Conservation (phyloP, 2,113 vertebrate species). For the Nannobrachium achirus region DNA sequence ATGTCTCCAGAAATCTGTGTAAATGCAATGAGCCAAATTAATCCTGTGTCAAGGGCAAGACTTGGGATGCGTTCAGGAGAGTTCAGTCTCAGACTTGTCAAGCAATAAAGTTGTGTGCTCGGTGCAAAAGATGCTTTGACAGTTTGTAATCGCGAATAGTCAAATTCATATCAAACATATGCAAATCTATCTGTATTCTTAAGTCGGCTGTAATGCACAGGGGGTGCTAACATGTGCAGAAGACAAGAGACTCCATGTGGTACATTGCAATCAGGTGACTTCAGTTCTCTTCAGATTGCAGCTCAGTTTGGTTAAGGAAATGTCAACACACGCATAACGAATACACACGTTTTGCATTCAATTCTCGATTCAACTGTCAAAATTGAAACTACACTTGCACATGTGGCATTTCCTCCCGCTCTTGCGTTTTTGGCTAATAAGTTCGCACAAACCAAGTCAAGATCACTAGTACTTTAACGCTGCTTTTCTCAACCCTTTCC, state of each 20-base stretch:
- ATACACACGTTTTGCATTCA: conserved; percentile 32
- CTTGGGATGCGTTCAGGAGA: conserved; percentile 68
- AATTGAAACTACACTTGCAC: not conserved
- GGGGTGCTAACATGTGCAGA: not conserved
- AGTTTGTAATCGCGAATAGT: not conserved
- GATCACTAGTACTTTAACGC: conserved; percentile 19
- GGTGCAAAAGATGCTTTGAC: not conserved
- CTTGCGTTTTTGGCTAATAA: not conserved
- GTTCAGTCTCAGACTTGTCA: conserved; percentile 55
- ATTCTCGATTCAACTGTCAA: not conserved
- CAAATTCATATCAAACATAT: not conserved
- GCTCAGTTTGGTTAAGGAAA: conserved; percentile 33
- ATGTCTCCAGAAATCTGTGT: conserved; percentile 99
- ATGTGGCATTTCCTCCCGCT: conserved; percentile 36
- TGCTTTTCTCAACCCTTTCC: conserved; percentile 29
- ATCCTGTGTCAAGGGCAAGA: conserved; percentile 78
- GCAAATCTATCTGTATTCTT: not conserved
- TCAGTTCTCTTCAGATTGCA: conserved; percentile 43
- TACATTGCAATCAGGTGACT: conserved; percentile 36
- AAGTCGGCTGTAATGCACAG: conserved; percentile 4
- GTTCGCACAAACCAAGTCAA: conserved; percentile 19
- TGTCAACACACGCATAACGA: conserved; percentile 22
- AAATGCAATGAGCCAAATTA: conserved; percentile 97
- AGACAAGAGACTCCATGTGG: conserved; percentile 4
- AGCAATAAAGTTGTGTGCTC: not conserved